A percentile compares a stretch with the other conserved stretches of the same genome.
phyloP scores from a whole-genome alignment of 2,888 invertebrate species.

The Eupeodes luniger region DNA sequence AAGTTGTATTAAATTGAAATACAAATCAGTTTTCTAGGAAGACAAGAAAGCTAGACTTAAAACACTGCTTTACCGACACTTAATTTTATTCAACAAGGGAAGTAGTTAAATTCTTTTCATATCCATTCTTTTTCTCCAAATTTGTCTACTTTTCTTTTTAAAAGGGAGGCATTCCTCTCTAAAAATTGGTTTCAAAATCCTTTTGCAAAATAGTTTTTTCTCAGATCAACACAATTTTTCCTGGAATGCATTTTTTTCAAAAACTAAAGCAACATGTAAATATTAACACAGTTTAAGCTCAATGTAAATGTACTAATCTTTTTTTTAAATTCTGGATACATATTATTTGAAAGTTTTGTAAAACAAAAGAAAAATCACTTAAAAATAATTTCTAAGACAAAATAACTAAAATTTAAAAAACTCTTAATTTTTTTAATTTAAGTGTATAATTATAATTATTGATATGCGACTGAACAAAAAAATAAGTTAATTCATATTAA shows the following conservation, averaged over 20 bases:
- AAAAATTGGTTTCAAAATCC: not conserved
- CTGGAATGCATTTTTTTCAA: not conserved
- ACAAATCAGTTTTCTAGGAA: too few relatives aligned
- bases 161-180: too few relatives aligned
- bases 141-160: too few relatives aligned
- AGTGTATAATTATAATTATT: conserved; percentile 14
- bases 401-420: not conserved
- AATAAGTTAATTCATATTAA: conserved; percentile 42
- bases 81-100: too few relatives aligned
- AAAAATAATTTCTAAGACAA: not conserved
- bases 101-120: too few relatives aligned
- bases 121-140: too few relatives aligned
- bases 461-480: conserved; percentile 63
- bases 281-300: conserved; percentile 17
- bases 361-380: not conserved
- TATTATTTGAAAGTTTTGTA: not conserved
- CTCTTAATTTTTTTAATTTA: not conserved
- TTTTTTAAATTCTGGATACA: not conserved
- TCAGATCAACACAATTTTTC: not conserved
- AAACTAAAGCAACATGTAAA: conserved; percentile 6
- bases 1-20: too few relatives aligned
- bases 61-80: too few relatives aligned
- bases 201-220: not conserved
- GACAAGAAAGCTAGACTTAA: too few relatives aligned
- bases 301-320: conserved; percentile 1